Evolutionary conservation across 2,113 vertebrate species (phyloP).

Genomic region (Anolis carolinensis): DNA sequence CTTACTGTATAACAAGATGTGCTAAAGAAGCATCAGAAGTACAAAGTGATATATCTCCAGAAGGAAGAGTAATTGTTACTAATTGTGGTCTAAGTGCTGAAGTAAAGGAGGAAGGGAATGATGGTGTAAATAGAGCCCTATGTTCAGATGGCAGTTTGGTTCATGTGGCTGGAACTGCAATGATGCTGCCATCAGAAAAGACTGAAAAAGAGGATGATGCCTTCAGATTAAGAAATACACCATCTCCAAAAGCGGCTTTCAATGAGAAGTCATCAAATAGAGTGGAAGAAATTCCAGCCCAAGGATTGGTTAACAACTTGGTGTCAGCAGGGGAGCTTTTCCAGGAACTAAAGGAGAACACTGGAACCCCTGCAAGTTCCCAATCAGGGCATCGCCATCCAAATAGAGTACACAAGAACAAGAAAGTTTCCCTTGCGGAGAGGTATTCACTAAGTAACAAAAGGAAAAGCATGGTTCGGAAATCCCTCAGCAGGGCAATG

Average conservation of each 20-base stretch:
- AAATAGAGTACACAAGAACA: slow-evolving; percentile 39
- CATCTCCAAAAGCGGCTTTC: background rate
- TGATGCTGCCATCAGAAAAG: background rate
- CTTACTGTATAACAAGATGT: fast-evolving
- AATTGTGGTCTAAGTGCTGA: slow-evolving; percentile 21
- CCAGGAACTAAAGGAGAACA: slow-evolving; percentile 33
- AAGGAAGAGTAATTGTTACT: fast-evolving
- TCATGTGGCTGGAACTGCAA: fast-evolving
- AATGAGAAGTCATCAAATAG: fast-evolving
- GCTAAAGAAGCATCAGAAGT: background rate
- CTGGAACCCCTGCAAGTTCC: fast-evolving
- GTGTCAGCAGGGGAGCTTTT: slow-evolving; percentile 11
- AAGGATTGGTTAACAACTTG: background rate
- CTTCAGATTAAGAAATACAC: slow-evolving; percentile 35
- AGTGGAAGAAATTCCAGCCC: background rate
- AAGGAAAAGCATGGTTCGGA: slow-evolving; percentile 75
- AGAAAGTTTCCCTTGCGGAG: slow-evolving; percentile 64
- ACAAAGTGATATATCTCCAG: background rate
- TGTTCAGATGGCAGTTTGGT: background rate
- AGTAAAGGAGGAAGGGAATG: fast-evolving
- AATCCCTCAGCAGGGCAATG: slow-evolving; percentile 77
- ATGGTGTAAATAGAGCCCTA: fast-evolving
- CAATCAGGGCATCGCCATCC: fast-evolving
- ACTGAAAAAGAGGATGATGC: slow-evolving; percentile 4
- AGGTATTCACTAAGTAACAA: slow-evolving; percentile 76